Conservation (phyloP, 2,113 vertebrate species). For the Rhinopithecus roxellana region DNA sequence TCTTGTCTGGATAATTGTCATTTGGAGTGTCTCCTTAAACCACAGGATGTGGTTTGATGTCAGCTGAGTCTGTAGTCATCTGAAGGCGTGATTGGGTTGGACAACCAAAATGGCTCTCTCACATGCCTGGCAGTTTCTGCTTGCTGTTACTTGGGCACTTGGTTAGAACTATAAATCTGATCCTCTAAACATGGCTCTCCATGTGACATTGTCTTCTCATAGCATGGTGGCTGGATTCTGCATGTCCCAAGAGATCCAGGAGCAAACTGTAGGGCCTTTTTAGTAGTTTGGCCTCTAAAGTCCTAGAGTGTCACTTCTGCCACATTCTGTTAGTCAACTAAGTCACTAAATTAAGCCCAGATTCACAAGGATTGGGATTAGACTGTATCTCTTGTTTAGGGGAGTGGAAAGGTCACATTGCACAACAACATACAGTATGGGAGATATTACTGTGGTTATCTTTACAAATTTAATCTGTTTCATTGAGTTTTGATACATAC, state of each 20-base stretch:
- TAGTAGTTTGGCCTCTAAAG: too few species aligned
- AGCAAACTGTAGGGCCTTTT: not conserved
- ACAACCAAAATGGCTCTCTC: not conserved
- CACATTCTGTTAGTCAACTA: not conserved
- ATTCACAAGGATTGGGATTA: not conserved
- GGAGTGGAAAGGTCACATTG: not conserved
- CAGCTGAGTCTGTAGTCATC: too few species aligned
- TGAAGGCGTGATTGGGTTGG: not conserved
- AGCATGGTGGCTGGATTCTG: not conserved
- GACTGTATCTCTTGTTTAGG: accelerated
- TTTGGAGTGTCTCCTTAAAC: not conserved
- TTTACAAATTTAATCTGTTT: not conserved
- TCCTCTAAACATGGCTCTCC: not conserved
- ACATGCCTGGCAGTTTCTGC: not conserved
- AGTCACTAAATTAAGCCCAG: not conserved
- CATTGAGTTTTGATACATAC: not conserved
- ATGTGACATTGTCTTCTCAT: not conserved
- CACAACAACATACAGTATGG: not conserved
- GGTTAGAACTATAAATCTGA: not conserved
- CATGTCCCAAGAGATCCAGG: not conserved
- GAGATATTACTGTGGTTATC: not conserved
- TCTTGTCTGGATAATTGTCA: not conserved
- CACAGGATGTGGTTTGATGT: not conserved
- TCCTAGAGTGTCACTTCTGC: not conserved
- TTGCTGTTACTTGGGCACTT: not conserved